These are phyloP conservation scores for Calephelis nemesis DNA, from an alignment of 1,140 invertebrate genomes.

Conservation along the genomic window DNA sequence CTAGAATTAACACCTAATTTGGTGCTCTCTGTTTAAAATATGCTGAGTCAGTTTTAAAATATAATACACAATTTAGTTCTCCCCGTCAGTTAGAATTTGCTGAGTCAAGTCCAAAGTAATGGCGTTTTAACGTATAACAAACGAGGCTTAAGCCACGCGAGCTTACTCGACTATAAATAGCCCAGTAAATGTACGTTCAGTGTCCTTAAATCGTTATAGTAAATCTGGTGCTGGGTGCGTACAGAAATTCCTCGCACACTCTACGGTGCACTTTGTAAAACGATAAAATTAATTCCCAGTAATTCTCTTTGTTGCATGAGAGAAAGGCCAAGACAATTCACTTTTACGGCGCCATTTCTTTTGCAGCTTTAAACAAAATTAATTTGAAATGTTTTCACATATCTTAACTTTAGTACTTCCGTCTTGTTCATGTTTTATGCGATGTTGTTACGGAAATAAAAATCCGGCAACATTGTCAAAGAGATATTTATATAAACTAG, in stretches of 20 bases:
- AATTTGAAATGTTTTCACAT: too few relatives aligned
- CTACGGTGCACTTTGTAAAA: neutral
- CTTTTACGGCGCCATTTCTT: neutral
- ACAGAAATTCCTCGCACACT: neutral
- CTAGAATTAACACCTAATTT: neutral
- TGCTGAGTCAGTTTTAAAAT: too few relatives aligned
- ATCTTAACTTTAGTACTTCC: neutral
- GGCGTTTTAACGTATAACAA: neutral
- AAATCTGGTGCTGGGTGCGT: constrained; percentile 32
- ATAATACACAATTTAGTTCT: too few relatives aligned
- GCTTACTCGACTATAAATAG: constrained; percentile 19
- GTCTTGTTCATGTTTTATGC: neutral
- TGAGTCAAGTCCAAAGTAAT: neutral
- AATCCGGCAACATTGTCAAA: too few relatives aligned
- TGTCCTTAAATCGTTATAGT: constrained; percentile 34
- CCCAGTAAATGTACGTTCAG: constrained; percentile 23
- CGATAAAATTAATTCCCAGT: constrained; percentile 10
- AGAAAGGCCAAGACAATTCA: neutral
- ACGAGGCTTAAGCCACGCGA: constrained; percentile 8
- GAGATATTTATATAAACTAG: too few relatives aligned
- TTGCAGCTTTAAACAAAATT: neutral
- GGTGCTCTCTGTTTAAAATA: neutral
- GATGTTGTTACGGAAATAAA: too few relatives aligned
- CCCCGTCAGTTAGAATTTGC: too few relatives aligned
- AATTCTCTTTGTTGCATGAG: constrained; percentile 1